A percentile compares a stretch with the other conserved stretches of the same genome.
Conservation (phyloP, 2,888 invertebrate genomes). For the Pyrochroa serraticornis region DNA sequence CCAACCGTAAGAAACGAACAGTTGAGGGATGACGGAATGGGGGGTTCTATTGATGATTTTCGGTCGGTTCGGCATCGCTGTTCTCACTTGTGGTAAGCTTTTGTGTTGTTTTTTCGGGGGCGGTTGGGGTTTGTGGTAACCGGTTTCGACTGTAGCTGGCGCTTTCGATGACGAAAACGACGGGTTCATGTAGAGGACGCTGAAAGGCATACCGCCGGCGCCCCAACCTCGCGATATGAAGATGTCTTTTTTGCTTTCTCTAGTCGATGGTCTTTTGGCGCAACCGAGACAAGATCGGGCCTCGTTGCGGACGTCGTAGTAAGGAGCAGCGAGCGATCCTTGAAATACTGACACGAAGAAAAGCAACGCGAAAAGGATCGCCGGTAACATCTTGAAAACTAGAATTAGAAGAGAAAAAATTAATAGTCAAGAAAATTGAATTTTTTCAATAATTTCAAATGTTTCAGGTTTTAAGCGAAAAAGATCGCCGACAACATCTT, state of each 20-base stretch:
- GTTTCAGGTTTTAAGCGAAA: too few species aligned
- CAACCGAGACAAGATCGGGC: background rate
- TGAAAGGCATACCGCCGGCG: slow-evolving; percentile 62
- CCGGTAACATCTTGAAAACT: background rate
- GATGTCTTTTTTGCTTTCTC: slow-evolving; percentile 53
- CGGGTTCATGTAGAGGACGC: slow-evolving; percentile 59
- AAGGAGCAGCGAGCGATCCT: background rate
- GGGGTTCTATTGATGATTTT: slow-evolving; percentile 38
- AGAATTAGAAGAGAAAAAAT: background rate
- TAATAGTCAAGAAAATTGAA: background rate
- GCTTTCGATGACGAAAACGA: slow-evolving; percentile 18
- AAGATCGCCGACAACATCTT: too few species aligned
- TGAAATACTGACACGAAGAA: background rate
- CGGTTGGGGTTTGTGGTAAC: background rate
- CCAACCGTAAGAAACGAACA: slow-evolving; percentile 63
- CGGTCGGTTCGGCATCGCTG: slow-evolving; percentile 18
- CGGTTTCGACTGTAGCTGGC: slow-evolving; percentile 13
- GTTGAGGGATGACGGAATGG: slow-evolving; percentile 59
- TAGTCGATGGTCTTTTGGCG: slow-evolving; percentile 1
- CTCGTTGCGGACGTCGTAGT: background rate
- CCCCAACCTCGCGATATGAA: slow-evolving; percentile 61
- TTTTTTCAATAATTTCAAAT: too few species aligned
- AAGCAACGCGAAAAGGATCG: background rate
- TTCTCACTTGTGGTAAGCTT: slow-evolving; percentile 26
- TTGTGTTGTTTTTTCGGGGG: slow-evolving; percentile 18